These are phyloP conservation scores for Agriopis marginaria DNA, from an alignment of 2,888 invertebrate genomes.

Conservation along the genomic window DNA sequence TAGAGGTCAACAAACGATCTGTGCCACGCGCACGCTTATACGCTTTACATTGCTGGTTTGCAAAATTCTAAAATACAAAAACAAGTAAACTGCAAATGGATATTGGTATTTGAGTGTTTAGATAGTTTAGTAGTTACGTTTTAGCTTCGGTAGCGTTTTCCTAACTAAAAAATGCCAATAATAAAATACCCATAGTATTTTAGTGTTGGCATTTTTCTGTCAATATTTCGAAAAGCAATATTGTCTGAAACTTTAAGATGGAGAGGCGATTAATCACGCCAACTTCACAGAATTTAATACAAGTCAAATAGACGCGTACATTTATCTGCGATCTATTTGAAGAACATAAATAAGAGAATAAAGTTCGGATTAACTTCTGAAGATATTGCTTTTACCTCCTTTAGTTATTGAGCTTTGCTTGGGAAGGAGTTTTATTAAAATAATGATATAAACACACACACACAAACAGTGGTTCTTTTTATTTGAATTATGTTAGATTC, in stretches of 20 bases:
- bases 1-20: too few species aligned
- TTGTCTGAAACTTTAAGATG: conserved; percentile 4
- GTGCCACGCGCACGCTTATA: too few species aligned
- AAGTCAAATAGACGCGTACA: conserved; percentile 17
- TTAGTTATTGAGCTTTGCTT: neutral
- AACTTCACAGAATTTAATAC: conserved; percentile 12
- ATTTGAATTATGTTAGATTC: too few species aligned
- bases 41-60: too few species aligned
- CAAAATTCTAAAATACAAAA: too few species aligned
- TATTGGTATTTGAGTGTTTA: too few species aligned
- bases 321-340: conserved; percentile 14
- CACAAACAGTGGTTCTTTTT: too few species aligned
- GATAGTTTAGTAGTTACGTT: too few species aligned
- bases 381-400: conserved; percentile 11
- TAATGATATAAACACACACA: neutral
- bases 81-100: too few species aligned
- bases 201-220: neutral
- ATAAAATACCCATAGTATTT: neutral
- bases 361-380: conserved; percentile 11
- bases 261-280: conserved; percentile 10
- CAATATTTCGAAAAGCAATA: conserved; percentile 11
- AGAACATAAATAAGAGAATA: conserved; percentile 17
- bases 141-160: too few species aligned
- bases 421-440: neutral
- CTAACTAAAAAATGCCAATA: too few species aligned